These are phyloP conservation scores for Drosophila silvestris DNA, from an alignment of 2,888 invertebrate species.

Conservation along the genomic window DNA sequence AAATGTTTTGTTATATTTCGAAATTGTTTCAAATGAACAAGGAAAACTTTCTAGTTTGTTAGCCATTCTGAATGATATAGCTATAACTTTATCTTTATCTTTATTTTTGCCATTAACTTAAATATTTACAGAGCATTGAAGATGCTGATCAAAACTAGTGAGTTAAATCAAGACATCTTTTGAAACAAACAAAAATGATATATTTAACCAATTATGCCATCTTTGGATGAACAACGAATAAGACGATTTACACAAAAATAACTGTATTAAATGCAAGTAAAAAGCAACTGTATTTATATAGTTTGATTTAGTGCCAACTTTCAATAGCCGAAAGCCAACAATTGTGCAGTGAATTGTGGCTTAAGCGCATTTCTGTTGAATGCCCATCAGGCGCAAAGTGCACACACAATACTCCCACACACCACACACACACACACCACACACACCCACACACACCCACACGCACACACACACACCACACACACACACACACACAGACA, in stretches of 20 bases:
- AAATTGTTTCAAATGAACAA: background rate
- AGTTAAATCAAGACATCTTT: background rate
- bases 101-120: background rate
- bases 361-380: constrained; percentile 21
- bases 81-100: background rate
- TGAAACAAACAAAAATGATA: background rate
- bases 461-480: background rate
- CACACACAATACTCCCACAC: constrained; percentile 6
- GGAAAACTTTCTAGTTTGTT: background rate
- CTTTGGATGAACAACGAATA: background rate
- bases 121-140: background rate
- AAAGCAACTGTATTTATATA: background rate
- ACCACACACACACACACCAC: background rate
- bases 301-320: background rate
- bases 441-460: background rate
- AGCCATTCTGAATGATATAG: background rate
- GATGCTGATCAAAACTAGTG: background rate
- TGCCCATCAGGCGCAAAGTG: constrained; percentile 35
- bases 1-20: background rate
- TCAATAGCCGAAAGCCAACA: background rate
- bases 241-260: background rate
- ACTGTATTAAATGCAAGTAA: background rate
- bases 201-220: background rate
- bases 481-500: background rate
- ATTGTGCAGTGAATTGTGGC: background rate